Conservation (phyloP, 2,797 vertebrate species). For the Vireo griseus region DNA sequence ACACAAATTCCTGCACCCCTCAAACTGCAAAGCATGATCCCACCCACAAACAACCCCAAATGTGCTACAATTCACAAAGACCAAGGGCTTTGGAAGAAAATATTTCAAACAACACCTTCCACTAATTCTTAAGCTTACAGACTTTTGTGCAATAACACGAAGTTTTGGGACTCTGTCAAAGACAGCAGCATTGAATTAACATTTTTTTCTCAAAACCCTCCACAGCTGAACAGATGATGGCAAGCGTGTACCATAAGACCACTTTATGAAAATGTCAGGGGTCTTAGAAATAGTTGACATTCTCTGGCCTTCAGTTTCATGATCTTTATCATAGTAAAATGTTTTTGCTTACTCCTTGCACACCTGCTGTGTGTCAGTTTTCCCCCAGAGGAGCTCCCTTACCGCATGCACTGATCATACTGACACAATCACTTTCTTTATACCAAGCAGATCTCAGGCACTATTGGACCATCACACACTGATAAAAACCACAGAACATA, state of each 20-base stretch:
- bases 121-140: background rate
- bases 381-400: background rate
- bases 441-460: background rate
- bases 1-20: background rate
- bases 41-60: background rate
- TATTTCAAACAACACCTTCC: background rate
- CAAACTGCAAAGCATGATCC: background rate
- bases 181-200: background rate
- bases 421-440: background rate
- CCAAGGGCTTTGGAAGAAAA: background rate
- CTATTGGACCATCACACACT: background rate
- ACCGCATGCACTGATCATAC: background rate
- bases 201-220: background rate
- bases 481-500: background rate
- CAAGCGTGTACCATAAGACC: background rate
- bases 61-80: accelerated
- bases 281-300: slow-evolving; percentile 49
- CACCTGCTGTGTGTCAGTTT: slow-evolving; percentile 64
- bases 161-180: background rate
- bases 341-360: slow-evolving; percentile 33
- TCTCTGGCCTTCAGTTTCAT: slow-evolving; percentile 55
- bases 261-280: background rate
- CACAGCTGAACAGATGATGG: slow-evolving; percentile 44
- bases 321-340: slow-evolving; percentile 53
- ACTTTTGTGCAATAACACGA: background rate